These are phyloP conservation scores for Nasonovia ribisnigri DNA, from an alignment of 2,888 invertebrate species.

Conservation along the genomic window DNA sequence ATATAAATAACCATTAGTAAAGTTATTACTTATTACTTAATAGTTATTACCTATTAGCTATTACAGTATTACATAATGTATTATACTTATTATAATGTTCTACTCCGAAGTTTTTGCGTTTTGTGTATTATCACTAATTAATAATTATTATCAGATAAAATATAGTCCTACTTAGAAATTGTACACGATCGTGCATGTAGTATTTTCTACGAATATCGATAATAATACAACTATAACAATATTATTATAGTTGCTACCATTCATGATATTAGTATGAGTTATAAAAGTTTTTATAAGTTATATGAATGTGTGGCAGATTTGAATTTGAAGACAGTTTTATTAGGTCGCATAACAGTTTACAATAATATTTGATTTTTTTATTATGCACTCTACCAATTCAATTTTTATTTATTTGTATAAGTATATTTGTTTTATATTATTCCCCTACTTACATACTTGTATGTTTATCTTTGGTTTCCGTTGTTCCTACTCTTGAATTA, in stretches of 20 bases:
- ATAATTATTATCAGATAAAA: not conserved
- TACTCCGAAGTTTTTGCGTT: not conserved
- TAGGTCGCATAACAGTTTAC: not conserved
- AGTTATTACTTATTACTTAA: not conserved
- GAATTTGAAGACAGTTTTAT: not conserved
- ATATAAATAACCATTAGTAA: not conserved
- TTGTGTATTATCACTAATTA: not conserved
- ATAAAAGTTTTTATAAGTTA: not conserved
- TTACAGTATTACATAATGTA: not conserved
- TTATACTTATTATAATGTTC: not conserved
- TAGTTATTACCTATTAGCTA: not conserved
- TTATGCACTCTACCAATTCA: not conserved
- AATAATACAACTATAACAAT: not conserved
- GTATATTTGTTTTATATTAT: too few species aligned
- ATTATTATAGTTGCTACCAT: not conserved
- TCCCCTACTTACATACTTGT: not conserved
- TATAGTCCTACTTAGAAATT: not conserved
- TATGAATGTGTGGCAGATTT: not conserved
- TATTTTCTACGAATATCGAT: constrained; percentile 31
- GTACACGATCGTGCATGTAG: not conserved
- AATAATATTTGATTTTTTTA: constrained; percentile 5
- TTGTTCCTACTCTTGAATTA: constrained; percentile 1
- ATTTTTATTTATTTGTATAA: constrained; percentile 6
- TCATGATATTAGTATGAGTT: not conserved
- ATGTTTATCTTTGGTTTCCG: constrained; percentile 10